Base-by-base conservation (phyloP, 1,140 invertebrate species). In the Condylostylus longicornis region DNA sequence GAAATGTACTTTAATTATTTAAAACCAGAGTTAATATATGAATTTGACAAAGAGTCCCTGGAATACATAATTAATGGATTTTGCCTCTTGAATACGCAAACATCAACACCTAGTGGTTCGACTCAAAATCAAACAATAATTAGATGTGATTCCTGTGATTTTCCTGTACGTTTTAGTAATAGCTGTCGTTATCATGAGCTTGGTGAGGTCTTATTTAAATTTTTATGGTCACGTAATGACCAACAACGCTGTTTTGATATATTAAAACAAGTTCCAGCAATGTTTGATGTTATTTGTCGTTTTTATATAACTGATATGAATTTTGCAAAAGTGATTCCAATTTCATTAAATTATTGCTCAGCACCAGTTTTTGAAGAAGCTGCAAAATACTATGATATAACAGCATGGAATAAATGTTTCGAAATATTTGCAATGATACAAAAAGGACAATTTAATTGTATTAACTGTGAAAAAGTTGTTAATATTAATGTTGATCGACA, bases 1-100 rank as follows among this genome's bases (percentile, higher is more conserved):
- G 57, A 60, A 17, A 58, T 60, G 57, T 60, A 60, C 33, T 60
- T 60, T 10, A 48, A 60, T 35, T 60, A 60, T 48, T 35, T 60
- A 18, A 57, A 59, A 40, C 48, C 53, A 1, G 57, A 60, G 33
- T 43, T 60, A 1, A 58, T 60, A 15, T 59, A 54, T 51, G 57
- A 60, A 34, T 49, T 60, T 42, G 57, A 60, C 18, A 54, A 60
- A 35, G 40, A 32, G 18, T 52, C 52, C 5, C 35, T 50, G 7
- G 56, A 59, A 18, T 54, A 51, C 28, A 59, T 59, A 35, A 46
- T 53, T 3, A 40, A 43, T 10, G 56, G 56, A 1, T 57, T 59
- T 37, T 43, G 53, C 1, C 30, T 50, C 3, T 33, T 59, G 0
- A 59, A 59, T 38, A 41, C 44, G 5, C 40, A 36, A 8, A 15